Evolutionary conservation across 35 echinoderm and acorn worm species (phyloP).

Genomic region (Eucidaris tribuloides): DNA sequence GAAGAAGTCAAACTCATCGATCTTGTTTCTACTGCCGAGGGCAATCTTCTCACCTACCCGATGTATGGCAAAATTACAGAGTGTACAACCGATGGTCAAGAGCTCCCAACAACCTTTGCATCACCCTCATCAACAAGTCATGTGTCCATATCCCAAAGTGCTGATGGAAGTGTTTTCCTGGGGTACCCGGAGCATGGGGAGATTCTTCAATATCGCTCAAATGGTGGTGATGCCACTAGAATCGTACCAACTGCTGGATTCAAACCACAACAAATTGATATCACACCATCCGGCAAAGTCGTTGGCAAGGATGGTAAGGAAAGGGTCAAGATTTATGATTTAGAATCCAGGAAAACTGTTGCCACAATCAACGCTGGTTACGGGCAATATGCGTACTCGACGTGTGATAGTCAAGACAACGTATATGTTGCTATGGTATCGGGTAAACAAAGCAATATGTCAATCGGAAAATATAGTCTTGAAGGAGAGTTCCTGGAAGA

Average conservation of each 20-base stretch:
- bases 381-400: background rate
- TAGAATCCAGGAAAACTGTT: background rate
- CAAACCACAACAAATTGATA: background rate
- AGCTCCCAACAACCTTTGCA: background rate
- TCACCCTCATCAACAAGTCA: background rate
- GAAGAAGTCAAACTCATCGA: background rate
- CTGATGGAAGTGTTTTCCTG: slow-evolving; percentile 13
- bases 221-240: background rate
- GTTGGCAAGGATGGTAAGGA: background rate
- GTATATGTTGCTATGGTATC: background rate
- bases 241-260: background rate
- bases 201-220: background rate
- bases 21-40: background rate
- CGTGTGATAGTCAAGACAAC: background rate
- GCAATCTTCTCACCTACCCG: background rate
- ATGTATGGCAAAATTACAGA: background rate
- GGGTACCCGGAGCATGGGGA: background rate
- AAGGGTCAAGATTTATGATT: background rate
- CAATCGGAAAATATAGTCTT: background rate
- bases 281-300: background rate
- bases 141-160: background rate
- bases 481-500: background rate
- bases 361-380: background rate
- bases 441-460: background rate
- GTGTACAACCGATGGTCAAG: background rate